phyloP scores from a whole-genome alignment of 53 echinoderm and acorn worm species.

The Actinopyga echinites region DNA sequence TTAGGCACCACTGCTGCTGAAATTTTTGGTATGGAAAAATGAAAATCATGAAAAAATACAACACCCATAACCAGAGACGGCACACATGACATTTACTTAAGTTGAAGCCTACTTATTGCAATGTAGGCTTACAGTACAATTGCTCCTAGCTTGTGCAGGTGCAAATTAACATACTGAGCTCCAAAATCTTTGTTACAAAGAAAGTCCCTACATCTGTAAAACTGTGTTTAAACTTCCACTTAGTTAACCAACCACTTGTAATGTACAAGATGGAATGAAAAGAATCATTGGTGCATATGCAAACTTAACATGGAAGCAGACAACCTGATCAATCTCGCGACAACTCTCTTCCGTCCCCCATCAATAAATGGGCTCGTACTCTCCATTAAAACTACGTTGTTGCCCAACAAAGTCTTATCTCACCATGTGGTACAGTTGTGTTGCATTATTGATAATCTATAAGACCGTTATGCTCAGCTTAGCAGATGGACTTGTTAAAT shows the following conservation, averaged over 20 bases:
- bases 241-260: not conserved
- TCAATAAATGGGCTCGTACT: not conserved
- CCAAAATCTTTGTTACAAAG: too few species aligned
- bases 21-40: too few species aligned
- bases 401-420: constrained; percentile 27
- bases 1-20: too few species aligned
- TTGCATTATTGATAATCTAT: constrained; percentile 21
- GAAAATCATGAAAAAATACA: too few species aligned
- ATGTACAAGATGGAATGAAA: not conserved
- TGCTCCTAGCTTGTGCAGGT: too few species aligned
- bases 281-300: constrained; percentile 1
- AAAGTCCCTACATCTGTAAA: too few species aligned
- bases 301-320: constrained; percentile 5
- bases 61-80: too few species aligned
- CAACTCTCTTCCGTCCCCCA: not conserved
- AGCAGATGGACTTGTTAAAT: constrained; percentile 5
- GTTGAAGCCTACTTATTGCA: too few species aligned
- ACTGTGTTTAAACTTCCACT: too few species aligned
- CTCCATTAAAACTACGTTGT: constrained; percentile 2
- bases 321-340: not conserved
- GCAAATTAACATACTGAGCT: too few species aligned
- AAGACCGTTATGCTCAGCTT: constrained; percentile 24
- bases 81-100: too few species aligned
- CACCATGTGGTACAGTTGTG: not conserved
- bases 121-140: too few species aligned